Evolutionary conservation across 2,113 vertebrate species (phyloP), one percentile per base, ranked within the genome.

Genomic region (Diglossa brunneiventris): DNA sequence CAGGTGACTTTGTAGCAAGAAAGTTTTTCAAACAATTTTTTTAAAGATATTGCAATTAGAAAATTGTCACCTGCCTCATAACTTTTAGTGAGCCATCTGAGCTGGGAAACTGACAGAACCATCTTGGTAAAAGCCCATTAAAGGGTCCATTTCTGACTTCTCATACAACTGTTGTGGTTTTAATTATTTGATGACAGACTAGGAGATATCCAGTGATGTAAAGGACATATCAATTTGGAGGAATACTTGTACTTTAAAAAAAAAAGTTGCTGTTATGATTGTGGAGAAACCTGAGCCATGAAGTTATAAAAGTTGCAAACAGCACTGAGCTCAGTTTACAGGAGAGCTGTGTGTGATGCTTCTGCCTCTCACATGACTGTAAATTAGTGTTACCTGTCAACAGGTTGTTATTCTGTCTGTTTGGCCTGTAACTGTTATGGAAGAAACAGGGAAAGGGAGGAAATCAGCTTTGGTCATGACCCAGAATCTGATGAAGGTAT

Each of bases 371-470:
- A 3, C 56, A n/a, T 66, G 59, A 79, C 62, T 91, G 66, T 81
- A 81, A 94, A 89, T 90, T 86, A 88, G 59, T 46, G 59, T 83
- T 95, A 82, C 80, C 86, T 94, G 80, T 93, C 94, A 96, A 24
- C 92, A 87, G 67, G 61, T 87, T 77, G 68, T 94, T 96, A 80
- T 53, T 93, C 92, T 75, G 39, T 89, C 76, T 92, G 6, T 78
- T 95, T 66, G 49, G 53, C 74, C 83, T 81, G 3, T 75, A 53
- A 73, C 52, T 82, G 16, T 76, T 82, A 42, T 0, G 9, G 39
- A 87, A 49, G 19, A 31, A 78, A 23, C 3, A 4, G 35, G 13
- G 7, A 22, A 53, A 58, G 30, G 23, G 35, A 35, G 56, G n/a
- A 74, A 92, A 10, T 21, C 70, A 63, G 19, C 39, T 88, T 92